phyloP scores from a whole-genome alignment of 2,797 vertebrate genomes.

The Sylvia borin region DNA sequence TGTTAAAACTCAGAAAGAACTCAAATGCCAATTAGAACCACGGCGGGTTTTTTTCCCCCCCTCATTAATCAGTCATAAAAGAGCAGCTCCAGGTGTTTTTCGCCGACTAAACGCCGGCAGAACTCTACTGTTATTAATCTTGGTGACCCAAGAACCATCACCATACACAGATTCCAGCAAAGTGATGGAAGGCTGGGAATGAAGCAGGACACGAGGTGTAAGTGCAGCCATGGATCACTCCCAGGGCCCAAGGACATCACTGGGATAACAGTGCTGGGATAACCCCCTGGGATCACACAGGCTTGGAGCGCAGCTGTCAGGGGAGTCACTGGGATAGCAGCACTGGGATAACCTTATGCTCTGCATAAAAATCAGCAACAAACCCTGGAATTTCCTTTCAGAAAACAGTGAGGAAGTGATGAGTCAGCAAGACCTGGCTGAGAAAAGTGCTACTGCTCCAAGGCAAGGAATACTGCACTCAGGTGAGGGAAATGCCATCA shows the following conservation, averaged over 20 bases:
- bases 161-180: background rate
- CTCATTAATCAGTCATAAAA: slow-evolving; percentile 70
- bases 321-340: background rate
- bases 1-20: slow-evolving; percentile 65
- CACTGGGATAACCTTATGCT: fast-evolving
- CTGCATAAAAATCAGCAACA: background rate
- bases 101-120: background rate
- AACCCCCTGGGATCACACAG: background rate
- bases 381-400: background rate
- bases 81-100: slow-evolving; percentile 66
- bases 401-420: background rate
- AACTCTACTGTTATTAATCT: slow-evolving; percentile 17
- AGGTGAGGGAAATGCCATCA: fast-evolving
- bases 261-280: background rate
- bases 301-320: fast-evolving
- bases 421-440: background rate
- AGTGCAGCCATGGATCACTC: fast-evolving
- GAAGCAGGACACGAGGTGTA: fast-evolving
- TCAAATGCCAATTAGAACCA: slow-evolving; percentile 58
- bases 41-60: background rate
- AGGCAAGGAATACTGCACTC: fast-evolving
- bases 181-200: background rate
- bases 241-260: background rate
- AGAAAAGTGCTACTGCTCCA: background rate
- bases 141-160: slow-evolving; percentile 22